Conservation (phyloP, 2,888 invertebrate genomes). For the Melangyna quadrimaculata region DNA sequence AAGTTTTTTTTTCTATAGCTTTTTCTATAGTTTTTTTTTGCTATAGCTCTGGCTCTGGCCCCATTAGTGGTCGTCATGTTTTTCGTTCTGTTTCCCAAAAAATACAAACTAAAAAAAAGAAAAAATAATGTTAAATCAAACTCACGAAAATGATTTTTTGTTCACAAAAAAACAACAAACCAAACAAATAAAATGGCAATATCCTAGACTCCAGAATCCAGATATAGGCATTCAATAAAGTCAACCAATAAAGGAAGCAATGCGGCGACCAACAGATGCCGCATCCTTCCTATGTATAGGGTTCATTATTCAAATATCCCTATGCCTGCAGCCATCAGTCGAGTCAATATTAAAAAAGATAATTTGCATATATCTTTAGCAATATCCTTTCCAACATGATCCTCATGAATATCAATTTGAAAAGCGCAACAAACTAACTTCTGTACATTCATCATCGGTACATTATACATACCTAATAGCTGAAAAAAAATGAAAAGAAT, state of each 20-base stretch:
- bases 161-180: background rate
- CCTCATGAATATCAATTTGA: conserved; percentile 67
- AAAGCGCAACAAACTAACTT: conserved; percentile 56
- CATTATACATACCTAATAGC: conserved; percentile 4
- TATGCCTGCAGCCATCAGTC: background rate
- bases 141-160: background rate
- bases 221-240: conserved; percentile 5
- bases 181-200: background rate
- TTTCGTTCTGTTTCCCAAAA: no score
- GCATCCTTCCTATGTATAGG: conserved; percentile 16
- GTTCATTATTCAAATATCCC: conserved; percentile 26
- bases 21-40: no score
- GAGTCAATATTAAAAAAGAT: conserved; percentile 16
- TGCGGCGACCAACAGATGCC: conserved; percentile 19
- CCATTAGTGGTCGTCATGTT: no score
- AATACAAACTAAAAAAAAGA: background rate
- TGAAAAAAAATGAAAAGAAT: background rate
- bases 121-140: background rate
- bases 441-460: conserved; percentile 44
- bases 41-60: no score
- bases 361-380: conserved; percentile 28
- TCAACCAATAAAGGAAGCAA: background rate
- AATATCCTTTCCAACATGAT: conserved; percentile 39
- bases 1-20: no score
- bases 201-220: background rate